Percentiles rank a stretch among this genome's conserved stretches.
Conservation (phyloP, 2,888 invertebrate genomes). For the Sialis fuliginosa region DNA sequence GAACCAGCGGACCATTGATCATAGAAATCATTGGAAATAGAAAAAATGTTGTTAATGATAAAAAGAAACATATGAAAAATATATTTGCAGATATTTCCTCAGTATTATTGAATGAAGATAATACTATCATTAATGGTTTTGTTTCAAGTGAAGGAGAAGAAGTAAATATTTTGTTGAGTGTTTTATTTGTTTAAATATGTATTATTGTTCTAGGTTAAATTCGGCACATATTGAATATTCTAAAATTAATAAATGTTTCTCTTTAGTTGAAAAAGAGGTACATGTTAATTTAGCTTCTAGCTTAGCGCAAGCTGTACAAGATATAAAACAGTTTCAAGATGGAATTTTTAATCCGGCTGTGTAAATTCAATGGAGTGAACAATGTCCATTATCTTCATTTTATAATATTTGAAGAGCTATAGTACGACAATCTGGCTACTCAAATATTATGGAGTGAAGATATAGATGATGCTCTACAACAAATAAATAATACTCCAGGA, state of each 20-base stretch:
- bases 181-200: background rate
- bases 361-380: slow-evolving; percentile 91
- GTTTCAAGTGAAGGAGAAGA: slow-evolving; percentile 95
- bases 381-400: slow-evolving; percentile 79
- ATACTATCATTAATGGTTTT: slow-evolving; percentile 79
- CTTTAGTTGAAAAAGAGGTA: slow-evolving; percentile 94
- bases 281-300: slow-evolving; percentile 84
- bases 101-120: slow-evolving; percentile 86
- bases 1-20: too few relatives aligned
- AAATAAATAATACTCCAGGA: slow-evolving; percentile 44
- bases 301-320: slow-evolving; percentile 79
- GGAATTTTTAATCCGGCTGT: slow-evolving; percentile 67
- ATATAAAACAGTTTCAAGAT: slow-evolving; percentile 80
- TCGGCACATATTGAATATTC: slow-evolving; percentile 70
- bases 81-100: slow-evolving; percentile 99
- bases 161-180: slow-evolving; percentile 34
- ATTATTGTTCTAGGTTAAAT: slow-evolving; percentile 33
- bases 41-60: slow-evolving; percentile 86
- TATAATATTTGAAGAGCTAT: too few relatives aligned
- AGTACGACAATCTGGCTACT: slow-evolving; percentile 92
- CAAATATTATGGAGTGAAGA: slow-evolving; percentile 98
- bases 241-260: slow-evolving; percentile 98
- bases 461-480: slow-evolving; percentile 70
- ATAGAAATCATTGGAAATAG: slow-evolving; percentile 99
- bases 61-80: slow-evolving; percentile 99